Evolutionary conservation across 1,140 invertebrate genomes (phyloP).

Genomic region (Hetaerina americana): DNA sequence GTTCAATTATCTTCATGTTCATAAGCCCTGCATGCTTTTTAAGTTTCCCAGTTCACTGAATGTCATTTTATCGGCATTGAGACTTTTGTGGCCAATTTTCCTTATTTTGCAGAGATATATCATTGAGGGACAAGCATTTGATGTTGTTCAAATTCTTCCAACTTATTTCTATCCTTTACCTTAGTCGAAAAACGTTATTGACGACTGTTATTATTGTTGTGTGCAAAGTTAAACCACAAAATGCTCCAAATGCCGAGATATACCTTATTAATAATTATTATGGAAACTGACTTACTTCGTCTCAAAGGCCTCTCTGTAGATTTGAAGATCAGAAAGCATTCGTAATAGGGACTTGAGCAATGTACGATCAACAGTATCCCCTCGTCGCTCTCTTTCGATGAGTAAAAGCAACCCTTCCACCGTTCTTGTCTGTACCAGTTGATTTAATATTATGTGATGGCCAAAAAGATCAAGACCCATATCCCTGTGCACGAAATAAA

Average conservation of each 20-base stretch:
- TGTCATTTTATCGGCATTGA: too few relatives aligned
- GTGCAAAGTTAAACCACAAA: not conserved
- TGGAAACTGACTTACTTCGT: constrained; percentile 44
- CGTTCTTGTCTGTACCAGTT: constrained; percentile 77
- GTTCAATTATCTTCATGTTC: too few relatives aligned
- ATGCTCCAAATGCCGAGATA: not conserved
- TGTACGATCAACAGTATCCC: constrained; percentile 85
- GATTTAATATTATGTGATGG: constrained; percentile 82
- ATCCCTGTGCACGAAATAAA: constrained; percentile 54
- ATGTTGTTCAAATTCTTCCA: not conserved
- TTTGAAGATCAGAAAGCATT: constrained; percentile 95
- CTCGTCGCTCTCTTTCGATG: constrained; percentile 87
- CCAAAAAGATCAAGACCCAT: constrained; percentile 94
- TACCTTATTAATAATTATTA: not conserved
- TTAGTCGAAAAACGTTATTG: too few relatives aligned
- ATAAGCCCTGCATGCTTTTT: too few relatives aligned
- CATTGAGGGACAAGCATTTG: too few relatives aligned
- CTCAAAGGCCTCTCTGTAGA: constrained; percentile 92
- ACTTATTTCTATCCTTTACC: not conserved
- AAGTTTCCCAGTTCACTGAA: too few relatives aligned
- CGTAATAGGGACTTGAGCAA: constrained; percentile 87
- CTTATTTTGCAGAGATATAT: too few relatives aligned
- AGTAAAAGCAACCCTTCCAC: constrained; percentile 89
- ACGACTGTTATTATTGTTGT: too few relatives aligned
- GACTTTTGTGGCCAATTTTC: too few relatives aligned